Base-by-base conservation (phyloP, 1,140 invertebrate genomes). In the Maconellicoccus hirsutus region DNA sequence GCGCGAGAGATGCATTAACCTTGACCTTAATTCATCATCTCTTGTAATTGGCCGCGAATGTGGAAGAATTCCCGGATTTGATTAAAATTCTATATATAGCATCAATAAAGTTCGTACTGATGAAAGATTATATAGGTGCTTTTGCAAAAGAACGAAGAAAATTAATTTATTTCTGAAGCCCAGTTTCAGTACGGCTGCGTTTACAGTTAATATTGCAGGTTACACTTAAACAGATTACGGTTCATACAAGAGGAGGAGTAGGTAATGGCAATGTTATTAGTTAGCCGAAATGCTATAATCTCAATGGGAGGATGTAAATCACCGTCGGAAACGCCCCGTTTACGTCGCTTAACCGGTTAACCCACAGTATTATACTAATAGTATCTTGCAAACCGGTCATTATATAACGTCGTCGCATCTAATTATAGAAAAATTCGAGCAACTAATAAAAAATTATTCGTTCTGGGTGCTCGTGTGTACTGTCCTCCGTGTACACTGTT, bases 391-490 rank as follows among this genome's bases (percentile, higher is more conserved):
- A 52, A 52, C 42, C 42, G 42, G 42, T 52, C 42, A 52, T 52
- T 52, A 52, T 52, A 52, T 52, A 52, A 52, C 42, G 42, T 52
- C 42, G 42, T 52, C 42, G 42, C 42, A 52, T 52, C 42, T 52
- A 52, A 52, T 52, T 52, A 52, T 52, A 52, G 42, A 52, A 52
- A 52, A 52, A 52, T 52, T 52, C 42, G 42, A 52, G 42, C 42
- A 52, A 52, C 42, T 52, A 52, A 52, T 52, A 52, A 52, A 52
- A 52, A 52, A 52, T 52, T 52, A 52, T 52, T 52, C 42, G 42
- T 52, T 52, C 42, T 52, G n/a, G 10, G 42, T 52, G n/a, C 42
- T 16, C n/a, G 42, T 19, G 42, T 52, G n/a, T 16, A 52, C 42
- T 14, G 42, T 52, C 10, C 42, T 16, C n/a, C 42, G 42, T 52